Conservation (phyloP, 2,888 invertebrate species). For the Drosophila neonasuta region DNA sequence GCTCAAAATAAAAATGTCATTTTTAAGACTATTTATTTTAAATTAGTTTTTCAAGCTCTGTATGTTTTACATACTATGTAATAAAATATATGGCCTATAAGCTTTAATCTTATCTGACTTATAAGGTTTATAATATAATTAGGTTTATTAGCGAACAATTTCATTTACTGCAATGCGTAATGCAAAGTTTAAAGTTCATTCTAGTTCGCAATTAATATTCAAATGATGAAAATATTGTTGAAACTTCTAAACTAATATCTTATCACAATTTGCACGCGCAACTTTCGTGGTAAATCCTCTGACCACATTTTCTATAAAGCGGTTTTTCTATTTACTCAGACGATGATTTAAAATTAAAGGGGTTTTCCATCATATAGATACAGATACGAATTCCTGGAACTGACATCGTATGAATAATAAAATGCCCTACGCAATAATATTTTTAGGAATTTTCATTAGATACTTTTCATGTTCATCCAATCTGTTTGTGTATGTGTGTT, state of each 20-base stretch:
- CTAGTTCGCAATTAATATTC: slow-evolving; percentile 16
- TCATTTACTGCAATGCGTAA: too few relatives aligned
- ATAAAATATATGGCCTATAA: too few relatives aligned
- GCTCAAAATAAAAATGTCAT: too few relatives aligned
- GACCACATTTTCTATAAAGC: background rate
- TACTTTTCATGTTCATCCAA: background rate
- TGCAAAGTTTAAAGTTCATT: background rate
- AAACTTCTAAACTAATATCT: background rate
- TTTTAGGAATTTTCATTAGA: background rate
- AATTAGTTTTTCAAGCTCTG: too few relatives aligned
- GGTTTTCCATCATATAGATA: background rate
- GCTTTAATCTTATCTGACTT: too few relatives aligned
- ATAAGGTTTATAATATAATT: too few relatives aligned
- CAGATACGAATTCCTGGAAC: background rate
- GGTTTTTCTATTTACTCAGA: background rate
- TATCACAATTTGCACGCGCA: background rate
- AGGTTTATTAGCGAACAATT: too few relatives aligned
- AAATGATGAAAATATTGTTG: background rate
- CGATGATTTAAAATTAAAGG: background rate
- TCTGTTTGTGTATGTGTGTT: background rate
- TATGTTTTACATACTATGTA: too few relatives aligned
- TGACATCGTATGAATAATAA: background rate
- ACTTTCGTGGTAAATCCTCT: background rate
- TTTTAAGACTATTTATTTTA: too few relatives aligned
- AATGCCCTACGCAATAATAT: background rate